Evolutionary conservation across 2,113 vertebrate species (phyloP), one percentile per base, ranked within the genome.

Genomic region (Todiramphus chloris): DNA sequence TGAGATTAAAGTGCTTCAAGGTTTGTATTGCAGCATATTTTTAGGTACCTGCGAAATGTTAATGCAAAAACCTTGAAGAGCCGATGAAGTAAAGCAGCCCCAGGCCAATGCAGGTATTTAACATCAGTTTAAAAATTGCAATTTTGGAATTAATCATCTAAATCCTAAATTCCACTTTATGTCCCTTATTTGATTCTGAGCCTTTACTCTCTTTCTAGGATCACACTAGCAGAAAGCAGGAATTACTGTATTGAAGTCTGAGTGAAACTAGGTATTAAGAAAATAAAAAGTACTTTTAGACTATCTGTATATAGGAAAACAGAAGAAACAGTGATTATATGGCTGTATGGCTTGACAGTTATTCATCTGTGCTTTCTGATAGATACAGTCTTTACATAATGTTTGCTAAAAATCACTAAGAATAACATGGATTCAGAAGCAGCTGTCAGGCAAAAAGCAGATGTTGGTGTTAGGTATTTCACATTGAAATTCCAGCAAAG

Each of bases 371-470:
- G 27, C 44, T 80, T 89, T 92, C 44, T 74, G n/a, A 55, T 82
- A 55, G 11, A 31, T 85, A n/a, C 21, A 84, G 44, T 63, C 66
- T 64, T 81, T 50, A 62, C 24, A 16, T 80, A 77, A 76, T 31
- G 6, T 83, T 89, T 92, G 19, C 64, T 77, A 70, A 89, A 89
- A 94, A 62, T 48, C 13, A 48, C 16, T 11, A 69, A 79, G 76
- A 86, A 70, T 91, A 67, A 70, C 44, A 59, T 67, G 39, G 82
- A 94, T 93, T 94, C 69, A 81, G 60, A 83, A 91, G 64, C 87
- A 81, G 50, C 69, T 86, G 44, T 72, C 50, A 89, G 50, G 46
- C 93, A 64, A 87, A 44, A 13, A 93, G 46, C 80, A 89, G 55
- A 93, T 91, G 69, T n/a, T 62, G 19, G 5, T 78, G 31, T 87